phyloP scores from a whole-genome alignment of 2,888 invertebrate species.

The Cryptus armator region DNA sequence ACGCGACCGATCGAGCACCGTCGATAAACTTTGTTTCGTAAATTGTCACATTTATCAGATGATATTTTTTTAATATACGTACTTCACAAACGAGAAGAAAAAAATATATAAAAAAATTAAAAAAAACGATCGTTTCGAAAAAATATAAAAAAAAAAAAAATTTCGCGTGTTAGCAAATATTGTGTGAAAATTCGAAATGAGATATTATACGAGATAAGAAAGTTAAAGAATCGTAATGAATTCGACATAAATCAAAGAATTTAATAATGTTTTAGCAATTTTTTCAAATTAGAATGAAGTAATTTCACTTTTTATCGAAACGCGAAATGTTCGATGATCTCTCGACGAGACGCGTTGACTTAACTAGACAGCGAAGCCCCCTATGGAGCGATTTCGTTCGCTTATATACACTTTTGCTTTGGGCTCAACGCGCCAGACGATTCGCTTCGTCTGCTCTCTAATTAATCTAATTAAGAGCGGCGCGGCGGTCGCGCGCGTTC shows the following conservation, averaged over 20 bases:
- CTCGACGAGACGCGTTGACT: slow-evolving; percentile 59
- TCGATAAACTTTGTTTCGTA: slow-evolving; percentile 10
- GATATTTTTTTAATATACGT: neutral
- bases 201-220: slow-evolving; percentile 17
- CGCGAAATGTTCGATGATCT: slow-evolving; percentile 56
- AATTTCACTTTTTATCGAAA: slow-evolving; percentile 45
- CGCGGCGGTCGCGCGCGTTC: slow-evolving; percentile 65
- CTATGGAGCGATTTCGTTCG: slow-evolving; percentile 51
- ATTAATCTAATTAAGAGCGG: slow-evolving; percentile 82
- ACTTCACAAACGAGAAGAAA: neutral
- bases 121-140: neutral
- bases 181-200: slow-evolving; percentile 17
- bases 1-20: neutral
- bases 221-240: slow-evolving; percentile 18
- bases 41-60: neutral
- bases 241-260: neutral
- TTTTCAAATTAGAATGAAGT: slow-evolving; percentile 44
- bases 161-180: neutral
- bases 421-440: slow-evolving; percentile 68
- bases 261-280: slow-evolving; percentile 13
- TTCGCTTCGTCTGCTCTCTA: slow-evolving; percentile 78
- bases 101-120: neutral
- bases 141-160: neutral
- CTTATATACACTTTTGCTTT: slow-evolving; percentile 36
- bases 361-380: slow-evolving; percentile 8